Percentiles rank a stretch among this genome's conserved stretches.
Evolutionary conservation across 2,797 vertebrate genomes (phyloP).

Genomic region (Diglossa cyanea): DNA sequence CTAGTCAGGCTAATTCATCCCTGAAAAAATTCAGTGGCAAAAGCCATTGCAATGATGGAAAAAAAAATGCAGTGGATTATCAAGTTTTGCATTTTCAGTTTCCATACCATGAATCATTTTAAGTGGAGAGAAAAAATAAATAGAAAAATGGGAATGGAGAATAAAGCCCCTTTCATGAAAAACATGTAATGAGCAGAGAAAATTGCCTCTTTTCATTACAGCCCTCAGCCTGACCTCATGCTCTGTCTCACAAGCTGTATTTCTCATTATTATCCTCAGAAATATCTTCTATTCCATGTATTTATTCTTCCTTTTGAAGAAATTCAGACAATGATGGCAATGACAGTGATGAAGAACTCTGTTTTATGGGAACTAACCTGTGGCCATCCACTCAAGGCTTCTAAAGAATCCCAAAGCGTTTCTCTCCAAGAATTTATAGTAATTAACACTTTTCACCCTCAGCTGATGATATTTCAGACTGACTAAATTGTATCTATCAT

Average conservation of each 20-base stretch:
- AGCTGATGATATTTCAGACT: not conserved
- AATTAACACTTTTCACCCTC: conserved; percentile 23
- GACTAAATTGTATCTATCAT: not conserved
- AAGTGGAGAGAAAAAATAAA: conserved; percentile 21
- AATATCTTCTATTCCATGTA: not conserved
- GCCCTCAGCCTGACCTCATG: conserved; percentile 17
- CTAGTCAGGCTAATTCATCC: not conserved
- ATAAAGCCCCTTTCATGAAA: conserved; percentile 42
- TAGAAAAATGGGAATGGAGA: not conserved
- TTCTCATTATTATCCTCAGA: conserved; percentile 36
- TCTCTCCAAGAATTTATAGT: not conserved
- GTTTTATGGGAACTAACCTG: conserved; percentile 12
- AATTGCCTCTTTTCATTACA: conserved; percentile 46
- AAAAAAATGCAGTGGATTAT: not conserved
- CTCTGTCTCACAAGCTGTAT: not conserved
- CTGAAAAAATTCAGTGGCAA: not conserved
- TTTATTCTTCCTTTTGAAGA: conserved; percentile 14
- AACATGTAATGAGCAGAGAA: conserved; percentile 24
- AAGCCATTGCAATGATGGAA: not conserved
- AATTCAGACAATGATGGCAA: not conserved
- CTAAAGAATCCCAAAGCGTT: not conserved
- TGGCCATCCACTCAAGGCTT: not conserved
- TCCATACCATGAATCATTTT: not conserved
- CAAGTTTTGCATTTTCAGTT: conserved; percentile 11
- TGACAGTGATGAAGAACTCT: not conserved